phyloP scores from a whole-genome alignment of 2,888 invertebrate genomes.

The Charanyca ferruginea region DNA sequence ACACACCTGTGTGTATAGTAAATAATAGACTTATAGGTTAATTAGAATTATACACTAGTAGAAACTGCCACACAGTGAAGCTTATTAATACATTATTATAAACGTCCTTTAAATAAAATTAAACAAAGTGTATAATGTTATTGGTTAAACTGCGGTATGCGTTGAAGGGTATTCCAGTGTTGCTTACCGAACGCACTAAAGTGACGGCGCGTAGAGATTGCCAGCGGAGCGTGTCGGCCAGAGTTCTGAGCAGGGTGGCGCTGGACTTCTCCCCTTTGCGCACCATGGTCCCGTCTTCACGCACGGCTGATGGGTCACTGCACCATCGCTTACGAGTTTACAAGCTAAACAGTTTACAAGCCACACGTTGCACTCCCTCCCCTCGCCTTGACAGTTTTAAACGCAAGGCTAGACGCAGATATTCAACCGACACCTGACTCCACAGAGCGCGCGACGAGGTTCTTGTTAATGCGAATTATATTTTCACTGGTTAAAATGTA shows the following conservation, averaged over 20 bases:
- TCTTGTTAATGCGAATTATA: conserved; percentile 69
- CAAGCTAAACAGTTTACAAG: conserved; percentile 72
- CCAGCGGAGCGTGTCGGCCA: conserved; percentile 88
- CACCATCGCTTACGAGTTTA: conserved; percentile 77
- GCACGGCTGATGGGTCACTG: conserved; percentile 88
- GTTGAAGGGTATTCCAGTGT: conserved; percentile 65
- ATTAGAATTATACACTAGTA: conserved; percentile 45
- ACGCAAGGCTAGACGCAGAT: conserved; percentile 72
- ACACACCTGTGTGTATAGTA: conserved; percentile 56
- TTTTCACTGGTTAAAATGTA: conserved; percentile 67
- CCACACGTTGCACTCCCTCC: conserved; percentile 67
- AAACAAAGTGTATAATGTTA: conserved; percentile 24
- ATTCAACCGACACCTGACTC: conserved; percentile 63
- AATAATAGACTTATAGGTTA: conserved; percentile 52
- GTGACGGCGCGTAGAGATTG: conserved; percentile 82
- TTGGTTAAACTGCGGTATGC: conserved; percentile 38
- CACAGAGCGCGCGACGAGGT: conserved; percentile 65
- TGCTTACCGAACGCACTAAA: conserved; percentile 81
- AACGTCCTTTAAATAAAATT: conserved; percentile 12
- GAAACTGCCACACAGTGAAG: conserved; percentile 22
- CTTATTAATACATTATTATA: conserved; percentile 9
- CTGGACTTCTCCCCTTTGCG: conserved; percentile 87
- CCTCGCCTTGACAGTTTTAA: conserved; percentile 78
- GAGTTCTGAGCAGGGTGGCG: conserved; percentile 85
- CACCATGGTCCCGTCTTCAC: conserved; percentile 88